These are phyloP conservation scores for Lonchura striata DNA, from an alignment of 2,113 vertebrate species.

Conservation along the genomic window DNA sequence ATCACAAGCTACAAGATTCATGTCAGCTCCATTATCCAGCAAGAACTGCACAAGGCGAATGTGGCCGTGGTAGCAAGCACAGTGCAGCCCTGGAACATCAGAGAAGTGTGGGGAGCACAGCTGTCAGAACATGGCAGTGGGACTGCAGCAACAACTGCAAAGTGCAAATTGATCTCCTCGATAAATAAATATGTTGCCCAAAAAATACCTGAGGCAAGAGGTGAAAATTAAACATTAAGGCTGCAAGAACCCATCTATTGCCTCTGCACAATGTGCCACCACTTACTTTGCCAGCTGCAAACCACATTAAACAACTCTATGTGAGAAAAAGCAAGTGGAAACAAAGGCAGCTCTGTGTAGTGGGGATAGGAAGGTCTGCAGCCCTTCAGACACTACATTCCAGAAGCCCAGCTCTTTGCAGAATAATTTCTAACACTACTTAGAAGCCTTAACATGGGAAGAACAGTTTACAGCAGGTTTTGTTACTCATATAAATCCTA, in stretches of 20 bases:
- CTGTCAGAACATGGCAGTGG: not conserved
- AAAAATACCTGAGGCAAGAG: not conserved
- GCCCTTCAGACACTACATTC: not conserved
- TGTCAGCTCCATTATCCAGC: conserved; percentile 91
- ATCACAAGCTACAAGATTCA: conserved; percentile 94
- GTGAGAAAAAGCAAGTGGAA: not conserved
- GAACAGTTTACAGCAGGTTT: not conserved
- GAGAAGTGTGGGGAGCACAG: not conserved
- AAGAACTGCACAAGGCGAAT: conserved; percentile 92
- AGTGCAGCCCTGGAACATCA: conserved; percentile 82
- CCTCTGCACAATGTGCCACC: not conserved
- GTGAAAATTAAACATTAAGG: not conserved
- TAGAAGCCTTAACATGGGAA: not conserved
- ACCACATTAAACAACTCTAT: not conserved
- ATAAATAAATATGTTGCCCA: not conserved
- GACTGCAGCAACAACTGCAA: not conserved
- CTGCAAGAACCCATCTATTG: not conserved
- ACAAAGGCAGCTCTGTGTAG: not conserved
- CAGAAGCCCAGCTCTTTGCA: not conserved
- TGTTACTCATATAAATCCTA: not conserved
- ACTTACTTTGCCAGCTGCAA: not conserved
- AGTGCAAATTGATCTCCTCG: not conserved
- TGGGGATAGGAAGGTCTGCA: not conserved
- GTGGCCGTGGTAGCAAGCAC: conserved; percentile 92
- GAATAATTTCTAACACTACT: not conserved